Evolutionary conservation across 2,797 vertebrate genomes (phyloP).

Genomic region (Characodon lateralis): DNA sequence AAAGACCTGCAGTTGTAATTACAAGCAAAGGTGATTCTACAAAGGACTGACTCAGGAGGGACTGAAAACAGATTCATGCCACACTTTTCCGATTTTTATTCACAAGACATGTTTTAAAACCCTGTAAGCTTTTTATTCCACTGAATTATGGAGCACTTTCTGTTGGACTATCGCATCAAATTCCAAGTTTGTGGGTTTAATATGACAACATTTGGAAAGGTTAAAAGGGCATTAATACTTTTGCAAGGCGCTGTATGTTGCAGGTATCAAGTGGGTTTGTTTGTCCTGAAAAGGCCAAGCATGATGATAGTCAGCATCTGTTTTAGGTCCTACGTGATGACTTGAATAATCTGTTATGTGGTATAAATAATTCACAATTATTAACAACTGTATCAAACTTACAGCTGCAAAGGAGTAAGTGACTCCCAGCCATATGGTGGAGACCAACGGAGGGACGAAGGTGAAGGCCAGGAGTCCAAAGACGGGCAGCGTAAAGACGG

Average conservation of each 20-base stretch:
- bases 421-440: constrained; percentile 83
- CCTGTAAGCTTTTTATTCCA: background rate
- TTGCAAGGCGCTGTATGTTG: background rate
- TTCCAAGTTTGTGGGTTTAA: background rate
- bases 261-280: too few species aligned
- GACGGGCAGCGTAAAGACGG: constrained; percentile 81
- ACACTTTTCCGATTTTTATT: too few species aligned
- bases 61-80: too few species aligned
- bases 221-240: too few species aligned
- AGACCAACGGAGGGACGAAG: constrained; percentile 82
- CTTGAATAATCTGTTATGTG: background rate
- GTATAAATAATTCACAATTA: background rate
- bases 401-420: constrained; percentile 87
- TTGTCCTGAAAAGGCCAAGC: background rate
- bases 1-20: too few species aligned
- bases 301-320: background rate
- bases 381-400: constrained; percentile 35
- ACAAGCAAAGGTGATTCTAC: too few species aligned
- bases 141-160: background rate
- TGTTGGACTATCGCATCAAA: background rate
- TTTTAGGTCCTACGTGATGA: background rate
- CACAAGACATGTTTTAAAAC: background rate
- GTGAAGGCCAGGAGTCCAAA: constrained; percentile 85
- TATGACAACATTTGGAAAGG: background rate
- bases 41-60: too few species aligned